These are phyloP conservation scores for Lasioglossum leucozonium DNA, from an alignment of 2,888 invertebrate species.

Conservation along the genomic window DNA sequence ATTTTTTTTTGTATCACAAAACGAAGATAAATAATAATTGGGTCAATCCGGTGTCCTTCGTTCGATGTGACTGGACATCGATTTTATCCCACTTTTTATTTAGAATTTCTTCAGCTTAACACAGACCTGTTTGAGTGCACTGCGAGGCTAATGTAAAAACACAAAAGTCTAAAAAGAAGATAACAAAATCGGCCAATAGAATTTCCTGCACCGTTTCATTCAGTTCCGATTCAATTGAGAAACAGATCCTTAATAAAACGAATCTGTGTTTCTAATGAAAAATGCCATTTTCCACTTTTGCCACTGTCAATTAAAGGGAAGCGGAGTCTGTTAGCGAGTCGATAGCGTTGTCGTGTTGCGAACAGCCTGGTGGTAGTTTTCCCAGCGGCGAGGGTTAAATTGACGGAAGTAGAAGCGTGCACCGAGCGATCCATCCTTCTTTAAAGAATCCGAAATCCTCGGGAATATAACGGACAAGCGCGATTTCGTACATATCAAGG, in stretches of 20 bases:
- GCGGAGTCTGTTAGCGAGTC: background rate
- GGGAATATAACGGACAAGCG: slow-evolving; percentile 32
- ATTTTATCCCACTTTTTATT: background rate
- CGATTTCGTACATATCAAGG: slow-evolving; percentile 29
- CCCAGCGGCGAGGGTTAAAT: background rate
- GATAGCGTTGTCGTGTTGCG: background rate
- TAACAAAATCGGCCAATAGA: background rate
- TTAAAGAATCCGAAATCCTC: slow-evolving; percentile 27
- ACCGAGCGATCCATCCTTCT: slow-evolving; percentile 30
- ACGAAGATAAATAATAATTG: background rate
- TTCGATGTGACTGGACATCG: background rate
- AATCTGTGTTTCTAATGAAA: background rate
- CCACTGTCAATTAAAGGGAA: background rate
- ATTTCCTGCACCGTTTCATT: background rate
- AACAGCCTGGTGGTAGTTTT: background rate
- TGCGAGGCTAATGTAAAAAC: background rate
- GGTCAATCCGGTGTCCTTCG: background rate
- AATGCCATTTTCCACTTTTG: too few species aligned
- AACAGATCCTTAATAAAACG: background rate
- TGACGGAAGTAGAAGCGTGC: background rate
- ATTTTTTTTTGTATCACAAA: background rate
- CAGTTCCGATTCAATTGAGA: background rate
- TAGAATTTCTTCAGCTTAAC: background rate
- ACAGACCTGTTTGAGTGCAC: background rate
- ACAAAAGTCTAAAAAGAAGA: background rate